Evolutionary conservation across 2,888 invertebrate genomes (phyloP), one percentile per base, ranked within the genome.

Genomic region (Willowsia nigromaculata): DNA sequence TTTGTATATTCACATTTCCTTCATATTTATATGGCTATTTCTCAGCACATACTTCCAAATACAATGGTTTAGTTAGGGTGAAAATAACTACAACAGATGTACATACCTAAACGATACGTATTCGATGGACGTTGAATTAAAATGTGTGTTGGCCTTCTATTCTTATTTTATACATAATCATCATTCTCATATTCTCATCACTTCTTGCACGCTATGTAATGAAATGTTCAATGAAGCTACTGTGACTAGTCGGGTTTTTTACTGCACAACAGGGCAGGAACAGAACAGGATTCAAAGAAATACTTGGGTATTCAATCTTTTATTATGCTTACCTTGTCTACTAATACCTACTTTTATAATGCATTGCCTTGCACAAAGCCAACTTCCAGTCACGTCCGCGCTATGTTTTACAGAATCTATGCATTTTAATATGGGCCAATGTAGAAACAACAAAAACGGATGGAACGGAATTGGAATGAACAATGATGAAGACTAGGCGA

Each of bases 331-430:
- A 18, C n/a, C 5, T 53, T 4, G 53, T 9, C 5, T 13, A 11
- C 37, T n/a, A n/a, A 15, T 68, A 15, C 13, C 9, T 9, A 7
- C 18, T 30, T 71, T 59, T 74, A 22, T 74, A 56, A 71, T 68
- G 25, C 47, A 56, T 74, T 56, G 56, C 74, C 15, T 74, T 76
- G 74, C 85, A 85, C 59, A 85, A 85, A 43, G 76, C 43, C 76
- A 33, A 76, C 76, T 85, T 85, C 85, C 85, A 85, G 85, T 85
- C 76, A 76, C 85, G 76, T 85, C 43, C 76, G 53, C 84, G 53
- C 53, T 53, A n/a, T 18, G 15, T 53, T 18, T 53, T 53, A n/a
- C 33, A 43, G 22, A n/a, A n/a, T n/a, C n/a, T n/a, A n/a, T 65
- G 15, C 27, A 13, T 65, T 25, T 13, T 37, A 27, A 11, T 59